Evolutionary conservation across 2,113 vertebrate species (phyloP).

Genomic region (Ginglymostoma cirratum): DNA sequence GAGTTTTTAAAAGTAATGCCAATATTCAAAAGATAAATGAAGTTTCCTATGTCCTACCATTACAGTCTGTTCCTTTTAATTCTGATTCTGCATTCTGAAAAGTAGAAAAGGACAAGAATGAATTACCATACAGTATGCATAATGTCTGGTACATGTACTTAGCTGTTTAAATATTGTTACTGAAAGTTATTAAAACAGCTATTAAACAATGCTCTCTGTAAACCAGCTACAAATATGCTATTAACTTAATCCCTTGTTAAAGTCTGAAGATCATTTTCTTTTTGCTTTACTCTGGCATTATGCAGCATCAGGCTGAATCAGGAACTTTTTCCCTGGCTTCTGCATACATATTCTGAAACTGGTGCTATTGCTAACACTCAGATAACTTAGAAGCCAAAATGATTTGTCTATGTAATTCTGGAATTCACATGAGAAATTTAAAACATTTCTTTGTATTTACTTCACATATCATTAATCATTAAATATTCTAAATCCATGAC

Average conservation of each 20-base stretch:
- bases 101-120: neutral
- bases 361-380: neutral
- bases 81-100: neutral
- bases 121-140: neutral
- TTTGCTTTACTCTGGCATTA: neutral
- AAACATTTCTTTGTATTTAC: neutral
- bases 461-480: neutral
- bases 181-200: neutral
- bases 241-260: neutral
- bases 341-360: neutral
- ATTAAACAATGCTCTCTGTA: neutral
- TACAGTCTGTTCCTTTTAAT: neutral
- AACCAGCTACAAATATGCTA: neutral
- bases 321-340: neutral
- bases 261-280: neutral
- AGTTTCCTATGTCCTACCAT: neutral
- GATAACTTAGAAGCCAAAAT: neutral
- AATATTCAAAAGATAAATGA: neutral
- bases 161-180: neutral
- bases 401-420: neutral
- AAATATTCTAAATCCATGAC: too few relatives aligned
- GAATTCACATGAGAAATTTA: neutral
- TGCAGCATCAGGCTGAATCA: neutral
- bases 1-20: neutral
- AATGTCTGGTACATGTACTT: neutral